Evolutionary conservation across 1,140 invertebrate species (phyloP).

Genomic region (Drosophila prosaltans): DNA sequence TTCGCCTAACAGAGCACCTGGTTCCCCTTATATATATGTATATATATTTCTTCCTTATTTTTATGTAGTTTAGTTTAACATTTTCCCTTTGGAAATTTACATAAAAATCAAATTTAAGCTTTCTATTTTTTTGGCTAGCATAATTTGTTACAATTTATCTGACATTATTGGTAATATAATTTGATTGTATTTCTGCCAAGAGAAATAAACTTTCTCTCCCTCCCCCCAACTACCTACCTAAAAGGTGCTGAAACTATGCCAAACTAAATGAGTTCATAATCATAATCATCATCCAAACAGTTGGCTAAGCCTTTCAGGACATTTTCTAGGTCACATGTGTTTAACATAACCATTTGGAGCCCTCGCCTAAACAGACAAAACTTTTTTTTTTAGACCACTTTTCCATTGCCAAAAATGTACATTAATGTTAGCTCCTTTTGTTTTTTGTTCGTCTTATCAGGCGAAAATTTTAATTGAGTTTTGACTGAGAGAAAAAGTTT

Average conservation of each 20-base stretch:
- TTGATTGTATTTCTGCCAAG: conserved; percentile 64
- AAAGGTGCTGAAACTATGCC: conserved; percentile 17
- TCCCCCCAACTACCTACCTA: neutral
- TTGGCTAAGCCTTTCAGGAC: conserved; percentile 8
- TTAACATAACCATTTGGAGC: conserved; percentile 1
- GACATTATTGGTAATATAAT: conserved; percentile 54
- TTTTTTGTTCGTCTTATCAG: conserved; percentile 33
- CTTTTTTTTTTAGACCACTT: conserved; percentile 6
- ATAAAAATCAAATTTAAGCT: conserved; percentile 75
- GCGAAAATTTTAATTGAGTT: conserved; percentile 58
- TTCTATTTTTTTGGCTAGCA: conserved; percentile 35
- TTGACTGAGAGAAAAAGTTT: conserved; percentile 31
- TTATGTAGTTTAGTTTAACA: conserved; percentile 38
- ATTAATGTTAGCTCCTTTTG: conserved; percentile 44
- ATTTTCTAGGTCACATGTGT: conserved; percentile 5
- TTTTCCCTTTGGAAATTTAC: conserved; percentile 52
- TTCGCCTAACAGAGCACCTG: conserved; percentile 46
- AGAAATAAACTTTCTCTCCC: neutral
- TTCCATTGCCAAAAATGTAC: conserved; percentile 48
- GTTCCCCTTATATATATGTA: conserved; percentile 13
- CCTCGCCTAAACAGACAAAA: neutral
- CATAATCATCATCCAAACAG: conserved; percentile 19
- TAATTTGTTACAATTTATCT: conserved; percentile 58
- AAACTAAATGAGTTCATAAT: conserved; percentile 63
- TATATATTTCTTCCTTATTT: neutral